Evolutionary conservation across 1,140 invertebrate genomes (phyloP).

Genomic region (Oedothorax gibbosus): DNA sequence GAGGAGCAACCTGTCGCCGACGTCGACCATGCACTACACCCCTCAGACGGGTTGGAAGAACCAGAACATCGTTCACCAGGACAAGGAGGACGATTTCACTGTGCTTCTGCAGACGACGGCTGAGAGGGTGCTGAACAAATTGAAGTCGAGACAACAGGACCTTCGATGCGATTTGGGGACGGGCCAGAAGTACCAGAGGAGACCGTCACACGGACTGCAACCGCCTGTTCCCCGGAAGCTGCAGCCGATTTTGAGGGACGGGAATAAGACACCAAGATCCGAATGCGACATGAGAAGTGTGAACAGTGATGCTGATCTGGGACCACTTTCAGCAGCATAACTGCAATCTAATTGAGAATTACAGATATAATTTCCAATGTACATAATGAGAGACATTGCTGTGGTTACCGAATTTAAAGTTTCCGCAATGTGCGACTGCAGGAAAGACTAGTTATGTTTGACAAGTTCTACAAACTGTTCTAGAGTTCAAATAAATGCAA

Average conservation of each 20-base stretch:
- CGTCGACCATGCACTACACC: slow-evolving; percentile 22
- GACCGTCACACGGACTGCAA: slow-evolving; percentile 12
- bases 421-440: no score
- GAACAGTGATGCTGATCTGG: slow-evolving; percentile 15
- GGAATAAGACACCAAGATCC: slow-evolving; percentile 34
- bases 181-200: slow-evolving; percentile 30
- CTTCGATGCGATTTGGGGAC: slow-evolving; percentile 16
- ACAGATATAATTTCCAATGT: no score
- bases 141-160: slow-evolving; percentile 41
- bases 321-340: slow-evolving; percentile 44
- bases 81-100: slow-evolving; percentile 30
- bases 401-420: no score
- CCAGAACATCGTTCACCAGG: not conserved
- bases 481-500: no score
- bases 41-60: slow-evolving; percentile 21
- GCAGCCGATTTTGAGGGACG: slow-evolving; percentile 42
- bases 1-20: slow-evolving; percentile 15
- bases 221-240: slow-evolving; percentile 40
- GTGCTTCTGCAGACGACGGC: slow-evolving; percentile 42
- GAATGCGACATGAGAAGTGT: slow-evolving; percentile 39
- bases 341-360: no score
- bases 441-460: no score
- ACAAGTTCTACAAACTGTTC: no score
- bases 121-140: slow-evolving; percentile 42
- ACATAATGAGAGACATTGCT: no score